These are phyloP conservation scores for Tipula confusa DNA, from an alignment of 2,888 invertebrate species.

Conservation along the genomic window DNA sequence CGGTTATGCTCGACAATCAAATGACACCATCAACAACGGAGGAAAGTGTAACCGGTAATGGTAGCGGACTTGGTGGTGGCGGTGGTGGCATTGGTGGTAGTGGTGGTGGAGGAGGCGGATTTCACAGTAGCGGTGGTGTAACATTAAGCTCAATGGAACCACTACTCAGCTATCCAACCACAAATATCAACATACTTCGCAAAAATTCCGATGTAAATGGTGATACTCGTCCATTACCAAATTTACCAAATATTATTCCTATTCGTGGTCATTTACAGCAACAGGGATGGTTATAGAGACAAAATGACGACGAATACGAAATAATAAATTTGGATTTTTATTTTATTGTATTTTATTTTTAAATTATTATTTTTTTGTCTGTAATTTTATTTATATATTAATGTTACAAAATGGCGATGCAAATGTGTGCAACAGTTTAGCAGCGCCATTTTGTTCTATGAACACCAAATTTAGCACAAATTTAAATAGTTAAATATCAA, in stretches of 20 bases:
- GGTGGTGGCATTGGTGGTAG: background rate
- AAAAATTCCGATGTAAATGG: constrained; percentile 31
- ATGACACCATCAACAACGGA: constrained; percentile 35
- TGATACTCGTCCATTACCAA: constrained; percentile 33
- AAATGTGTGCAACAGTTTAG: background rate
- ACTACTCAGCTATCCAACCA: background rate
- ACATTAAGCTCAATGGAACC: constrained; percentile 27
- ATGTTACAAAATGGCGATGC: background rate
- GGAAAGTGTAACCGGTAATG: constrained; percentile 33
- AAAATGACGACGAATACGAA: background rate
- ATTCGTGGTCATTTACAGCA: constrained; percentile 35
- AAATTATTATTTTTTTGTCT: background rate
- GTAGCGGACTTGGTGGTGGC: background rate
- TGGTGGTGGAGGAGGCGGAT: background rate
- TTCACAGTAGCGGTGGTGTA: background rate
- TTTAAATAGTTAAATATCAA: background rate
- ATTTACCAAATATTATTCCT: constrained; percentile 35
- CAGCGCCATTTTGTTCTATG: background rate
- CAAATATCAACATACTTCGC: background rate
- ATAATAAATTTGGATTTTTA: background rate
- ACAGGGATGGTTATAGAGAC: constrained; percentile 35
- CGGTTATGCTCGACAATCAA: constrained; percentile 41
- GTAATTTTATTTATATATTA: background rate
- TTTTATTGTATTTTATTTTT: constrained; percentile 5
- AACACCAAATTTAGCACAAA: constrained; percentile 15